These are phyloP conservation scores for Eulemur coronatus DNA, from an alignment of 2,797 vertebrate genomes.

Conservation along the genomic window DNA sequence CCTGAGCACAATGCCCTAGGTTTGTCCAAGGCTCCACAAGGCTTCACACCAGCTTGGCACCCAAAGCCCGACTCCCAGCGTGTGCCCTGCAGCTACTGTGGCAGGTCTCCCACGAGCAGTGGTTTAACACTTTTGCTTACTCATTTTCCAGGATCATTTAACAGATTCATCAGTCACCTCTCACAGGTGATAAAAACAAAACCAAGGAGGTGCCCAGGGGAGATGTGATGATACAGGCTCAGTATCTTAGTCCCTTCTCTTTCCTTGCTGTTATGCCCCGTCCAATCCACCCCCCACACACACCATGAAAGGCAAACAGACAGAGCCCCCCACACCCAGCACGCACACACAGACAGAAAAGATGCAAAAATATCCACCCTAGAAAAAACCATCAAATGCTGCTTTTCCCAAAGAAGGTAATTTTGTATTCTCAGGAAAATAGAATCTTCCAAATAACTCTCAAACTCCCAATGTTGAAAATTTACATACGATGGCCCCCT, in stretches of 20 bases:
- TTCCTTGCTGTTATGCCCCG: neutral
- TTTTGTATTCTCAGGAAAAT: neutral
- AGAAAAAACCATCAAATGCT: neutral
- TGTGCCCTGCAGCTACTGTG: neutral
- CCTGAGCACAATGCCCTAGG: neutral
- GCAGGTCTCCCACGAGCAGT: neutral
- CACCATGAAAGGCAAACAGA: neutral
- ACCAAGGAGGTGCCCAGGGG: neutral
- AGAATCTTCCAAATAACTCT: neutral
- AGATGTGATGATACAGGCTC: neutral
- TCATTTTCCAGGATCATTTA: neutral
- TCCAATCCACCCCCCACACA: neutral
- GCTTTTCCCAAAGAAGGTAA: neutral
- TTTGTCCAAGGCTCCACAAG: neutral
- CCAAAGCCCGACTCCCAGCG: neutral
- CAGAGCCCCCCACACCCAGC: neutral
- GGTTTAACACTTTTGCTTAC: neutral
- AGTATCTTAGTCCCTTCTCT: neutral
- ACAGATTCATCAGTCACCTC: neutral
- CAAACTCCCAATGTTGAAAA: neutral
- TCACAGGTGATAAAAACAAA: neutral
- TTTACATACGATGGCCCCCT: neutral
- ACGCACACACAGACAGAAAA: fast-evolving
- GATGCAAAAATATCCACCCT: neutral
- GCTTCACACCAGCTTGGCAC: neutral